These are phyloP conservation scores for Trididemnum nubilum DNA, from an alignment of 23 tunicate genomes.

Conservation along the genomic window DNA sequence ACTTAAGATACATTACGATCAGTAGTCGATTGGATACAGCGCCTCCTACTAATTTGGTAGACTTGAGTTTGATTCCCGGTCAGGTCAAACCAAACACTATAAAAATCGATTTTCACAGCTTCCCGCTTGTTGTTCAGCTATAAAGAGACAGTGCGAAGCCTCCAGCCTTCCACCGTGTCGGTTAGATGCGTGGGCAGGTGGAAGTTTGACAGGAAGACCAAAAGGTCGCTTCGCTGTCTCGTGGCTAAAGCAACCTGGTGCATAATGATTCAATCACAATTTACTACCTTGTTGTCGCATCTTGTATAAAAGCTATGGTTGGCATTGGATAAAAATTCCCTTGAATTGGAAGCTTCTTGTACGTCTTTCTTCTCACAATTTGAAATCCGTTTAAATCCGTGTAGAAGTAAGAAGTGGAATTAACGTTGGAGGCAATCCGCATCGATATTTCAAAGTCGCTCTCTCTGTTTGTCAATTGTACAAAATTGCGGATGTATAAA, in stretches of 20 bases:
- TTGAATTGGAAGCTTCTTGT: not conserved
- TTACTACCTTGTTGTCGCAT: not conserved
- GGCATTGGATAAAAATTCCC: constrained; percentile 10
- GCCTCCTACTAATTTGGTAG: not conserved
- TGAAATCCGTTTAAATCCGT: constrained; percentile 13
- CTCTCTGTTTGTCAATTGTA: not conserved
- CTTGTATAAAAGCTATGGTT: not conserved
- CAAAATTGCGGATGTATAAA: not conserved
- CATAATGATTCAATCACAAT: too few relatives aligned
- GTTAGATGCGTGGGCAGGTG: too few relatives aligned
- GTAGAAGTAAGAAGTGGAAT: not conserved
- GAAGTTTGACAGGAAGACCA: too few relatives aligned
- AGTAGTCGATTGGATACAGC: not conserved
- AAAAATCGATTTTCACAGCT: not conserved
- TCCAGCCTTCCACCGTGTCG: too few relatives aligned
- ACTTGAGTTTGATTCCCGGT: not conserved
- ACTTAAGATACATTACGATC: too few relatives aligned
- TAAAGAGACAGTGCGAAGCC: not conserved
- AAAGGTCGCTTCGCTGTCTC: too few relatives aligned
- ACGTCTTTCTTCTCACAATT: constrained; percentile 3
- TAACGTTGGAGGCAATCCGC: not conserved
- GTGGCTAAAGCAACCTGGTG: too few relatives aligned
- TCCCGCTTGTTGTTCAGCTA: not conserved
- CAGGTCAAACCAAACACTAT: not conserved
- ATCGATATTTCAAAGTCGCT: not conserved